A percentile compares a stretch with the other conserved stretches of the same genome.
phyloP scores from a whole-genome alignment of 2,888 invertebrate species.

The Chouioia cunea region DNA sequence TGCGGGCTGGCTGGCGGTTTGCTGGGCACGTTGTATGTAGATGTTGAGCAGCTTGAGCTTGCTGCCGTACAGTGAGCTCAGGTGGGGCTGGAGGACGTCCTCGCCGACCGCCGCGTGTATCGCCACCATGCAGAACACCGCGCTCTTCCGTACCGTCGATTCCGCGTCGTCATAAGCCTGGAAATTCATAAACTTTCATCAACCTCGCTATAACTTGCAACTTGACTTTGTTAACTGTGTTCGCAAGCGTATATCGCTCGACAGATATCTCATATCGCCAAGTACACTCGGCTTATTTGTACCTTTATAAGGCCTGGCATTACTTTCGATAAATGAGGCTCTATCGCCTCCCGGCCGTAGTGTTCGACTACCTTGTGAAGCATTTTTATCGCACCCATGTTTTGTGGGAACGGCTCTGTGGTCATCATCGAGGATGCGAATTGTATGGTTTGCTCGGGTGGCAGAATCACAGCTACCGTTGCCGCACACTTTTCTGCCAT shows the following conservation, averaged over 20 bases:
- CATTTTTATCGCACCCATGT: slow-evolving; percentile 93
- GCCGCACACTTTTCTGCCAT: slow-evolving; percentile 88
- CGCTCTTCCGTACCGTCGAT: slow-evolving; percentile 94
- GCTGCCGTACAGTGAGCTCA: slow-evolving; percentile 86
- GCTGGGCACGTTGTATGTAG: slow-evolving; percentile 78
- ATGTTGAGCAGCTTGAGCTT: slow-evolving; percentile 88
- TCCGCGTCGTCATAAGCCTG: slow-evolving; percentile 93
- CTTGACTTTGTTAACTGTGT: too few species aligned
- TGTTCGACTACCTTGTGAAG: slow-evolving; percentile 87
- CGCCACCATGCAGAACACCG: slow-evolving; percentile 97
- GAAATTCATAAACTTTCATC: slow-evolving; percentile 49
- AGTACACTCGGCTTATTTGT: slow-evolving; percentile 50
- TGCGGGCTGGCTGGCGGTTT: slow-evolving; percentile 67
- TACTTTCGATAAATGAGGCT: slow-evolving; percentile 81
- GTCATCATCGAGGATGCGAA: slow-evolving; percentile 87
- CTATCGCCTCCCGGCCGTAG: slow-evolving; percentile 78
- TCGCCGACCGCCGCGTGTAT: slow-evolving; percentile 92
- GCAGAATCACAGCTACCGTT: slow-evolving; percentile 83
- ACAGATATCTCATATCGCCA: too few species aligned
- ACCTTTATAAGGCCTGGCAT: slow-evolving; percentile 92
- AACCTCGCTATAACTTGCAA: slow-evolving; percentile 4
- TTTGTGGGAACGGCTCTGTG: slow-evolving; percentile 88
- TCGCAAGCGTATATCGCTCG: too few species aligned
- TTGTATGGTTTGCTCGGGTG: slow-evolving; percentile 83
- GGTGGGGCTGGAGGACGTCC: slow-evolving; percentile 84